Evolutionary conservation across 2,888 invertebrate genomes (phyloP), one percentile per base, ranked within the genome.

Genomic region (Tipula helvola): DNA sequence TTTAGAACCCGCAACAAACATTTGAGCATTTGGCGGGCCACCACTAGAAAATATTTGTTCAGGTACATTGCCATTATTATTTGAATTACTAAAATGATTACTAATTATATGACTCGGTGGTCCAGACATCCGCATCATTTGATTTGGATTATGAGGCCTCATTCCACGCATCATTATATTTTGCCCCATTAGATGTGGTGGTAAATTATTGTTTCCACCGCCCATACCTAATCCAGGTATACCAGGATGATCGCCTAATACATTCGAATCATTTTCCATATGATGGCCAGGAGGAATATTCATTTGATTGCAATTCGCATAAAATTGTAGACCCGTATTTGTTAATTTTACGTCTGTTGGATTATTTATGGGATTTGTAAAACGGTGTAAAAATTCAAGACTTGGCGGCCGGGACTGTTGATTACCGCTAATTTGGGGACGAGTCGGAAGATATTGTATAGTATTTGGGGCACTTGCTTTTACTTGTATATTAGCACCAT

Each of bases 391-490:
- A 92, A 98, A 98, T 89, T 98, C 97, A 88, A 98, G 92, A 91
- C 97, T 96, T 71, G 97, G 97, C 5, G 97, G 97, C 10, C 96
- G 96, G 84, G 97, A 93, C 0, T 95, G 96, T 86, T 94, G 94
- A 42, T 93, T 92, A 88, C 93, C 93, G 89, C 94, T 94, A 89
- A 95, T 95, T 90, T 97, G 97, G n/a, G 98, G 97, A 92, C 98
- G 94, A 86, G 98, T 97, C 36, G 99, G 99, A 91, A 98, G 94
- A 93, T 99, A 99, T 93, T 99, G 98, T 90, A 99, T 99, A 52
- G 99, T 99, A 92, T 99, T 99, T 0, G 99, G 98, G 12, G 98
- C 98, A 91, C 97, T 98, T 10, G 98, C 96, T 92, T 98, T 98
- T 39, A 99, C 98, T 92, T 97, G 97, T 83, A 97, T 96, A 91